phyloP scores from a whole-genome alignment of 2,797 vertebrate genomes.

The Hyperoplus lanceolatus region DNA sequence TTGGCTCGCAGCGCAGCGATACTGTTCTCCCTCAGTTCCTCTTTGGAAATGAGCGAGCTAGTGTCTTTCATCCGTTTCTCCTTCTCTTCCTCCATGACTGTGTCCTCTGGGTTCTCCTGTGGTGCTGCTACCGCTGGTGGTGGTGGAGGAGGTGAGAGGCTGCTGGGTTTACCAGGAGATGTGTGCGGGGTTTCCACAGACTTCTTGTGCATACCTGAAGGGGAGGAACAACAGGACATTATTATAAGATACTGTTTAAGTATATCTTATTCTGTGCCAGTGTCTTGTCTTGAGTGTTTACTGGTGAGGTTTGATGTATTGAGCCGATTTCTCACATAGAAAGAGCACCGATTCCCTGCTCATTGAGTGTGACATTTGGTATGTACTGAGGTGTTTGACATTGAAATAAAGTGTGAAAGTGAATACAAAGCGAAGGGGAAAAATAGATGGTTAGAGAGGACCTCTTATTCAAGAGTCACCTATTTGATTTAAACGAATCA shows the following conservation, averaged over 20 bases:
- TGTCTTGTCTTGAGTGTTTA: neutral
- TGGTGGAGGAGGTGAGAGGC: constrained; percentile 84
- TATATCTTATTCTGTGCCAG: no score
- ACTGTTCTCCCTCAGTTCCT: constrained; percentile 98
- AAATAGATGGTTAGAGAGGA: constrained; percentile 29
- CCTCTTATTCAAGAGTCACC: constrained; percentile 68
- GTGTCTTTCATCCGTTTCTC: constrained; percentile 82
- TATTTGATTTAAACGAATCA: constrained; percentile 77
- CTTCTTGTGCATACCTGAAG: constrained; percentile 99
- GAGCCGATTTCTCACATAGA: neutral
- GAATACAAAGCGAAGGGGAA: neutral
- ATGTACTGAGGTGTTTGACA: neutral
- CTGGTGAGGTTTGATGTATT: neutral
- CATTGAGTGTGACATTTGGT: neutral
- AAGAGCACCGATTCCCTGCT: neutral
- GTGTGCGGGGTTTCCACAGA: constrained; percentile 91
- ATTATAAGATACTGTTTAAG: neutral
- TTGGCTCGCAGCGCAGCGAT: constrained; percentile 95
- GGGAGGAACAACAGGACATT: constrained; percentile 38
- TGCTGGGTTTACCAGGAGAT: constrained; percentile 88
- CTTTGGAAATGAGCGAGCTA: constrained; percentile 90
- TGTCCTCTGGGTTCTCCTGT: constrained; percentile 86
- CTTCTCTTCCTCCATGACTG: constrained; percentile 78
- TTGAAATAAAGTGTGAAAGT: constrained; percentile 1
- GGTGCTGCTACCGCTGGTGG: constrained; percentile 58